phyloP scores from a whole-genome alignment of 2,888 invertebrate genomes.

The Macaria liturata region DNA sequence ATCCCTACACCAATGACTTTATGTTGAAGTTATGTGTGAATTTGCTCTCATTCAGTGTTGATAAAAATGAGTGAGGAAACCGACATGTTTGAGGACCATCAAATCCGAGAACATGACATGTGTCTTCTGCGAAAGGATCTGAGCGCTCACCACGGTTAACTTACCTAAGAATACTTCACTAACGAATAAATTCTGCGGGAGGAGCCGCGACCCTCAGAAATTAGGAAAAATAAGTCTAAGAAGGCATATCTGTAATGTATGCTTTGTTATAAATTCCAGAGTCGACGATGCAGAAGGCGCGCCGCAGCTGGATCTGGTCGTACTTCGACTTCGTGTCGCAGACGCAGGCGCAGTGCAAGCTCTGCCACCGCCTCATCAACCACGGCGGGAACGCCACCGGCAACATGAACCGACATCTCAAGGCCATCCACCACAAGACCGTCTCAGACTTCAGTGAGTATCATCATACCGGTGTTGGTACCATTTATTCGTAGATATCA shows the following conservation, averaged over 20 bases:
- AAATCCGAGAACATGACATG: too few species aligned
- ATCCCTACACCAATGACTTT: too few species aligned
- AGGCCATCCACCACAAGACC: constrained; percentile 71
- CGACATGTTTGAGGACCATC: too few species aligned
- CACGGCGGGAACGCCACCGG: constrained; percentile 78
- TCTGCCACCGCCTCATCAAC: constrained; percentile 68
- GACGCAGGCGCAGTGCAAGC: constrained; percentile 69
- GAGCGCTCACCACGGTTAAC: too few species aligned
- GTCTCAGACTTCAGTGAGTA: constrained; percentile 46
- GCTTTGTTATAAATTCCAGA: neutral
- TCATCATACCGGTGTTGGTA: neutral
- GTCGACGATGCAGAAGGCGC: constrained; percentile 46
- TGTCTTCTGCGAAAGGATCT: too few species aligned
- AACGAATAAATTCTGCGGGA: neutral
- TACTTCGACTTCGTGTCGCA: constrained; percentile 64
- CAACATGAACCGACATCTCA: constrained; percentile 77
- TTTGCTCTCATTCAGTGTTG: too few species aligned
- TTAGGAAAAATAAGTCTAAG: too few species aligned
- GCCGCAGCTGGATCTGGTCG: constrained; percentile 76
- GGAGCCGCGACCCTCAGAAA: neutral
- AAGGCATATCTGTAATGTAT: too few species aligned
- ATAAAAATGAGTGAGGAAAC: too few species aligned
- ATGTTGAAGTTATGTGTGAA: too few species aligned
- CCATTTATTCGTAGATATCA: too few species aligned
- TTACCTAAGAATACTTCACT: too few species aligned